phyloP scores from a whole-genome alignment of 2,888 invertebrate species.

The Druceiella hillmani region DNA sequence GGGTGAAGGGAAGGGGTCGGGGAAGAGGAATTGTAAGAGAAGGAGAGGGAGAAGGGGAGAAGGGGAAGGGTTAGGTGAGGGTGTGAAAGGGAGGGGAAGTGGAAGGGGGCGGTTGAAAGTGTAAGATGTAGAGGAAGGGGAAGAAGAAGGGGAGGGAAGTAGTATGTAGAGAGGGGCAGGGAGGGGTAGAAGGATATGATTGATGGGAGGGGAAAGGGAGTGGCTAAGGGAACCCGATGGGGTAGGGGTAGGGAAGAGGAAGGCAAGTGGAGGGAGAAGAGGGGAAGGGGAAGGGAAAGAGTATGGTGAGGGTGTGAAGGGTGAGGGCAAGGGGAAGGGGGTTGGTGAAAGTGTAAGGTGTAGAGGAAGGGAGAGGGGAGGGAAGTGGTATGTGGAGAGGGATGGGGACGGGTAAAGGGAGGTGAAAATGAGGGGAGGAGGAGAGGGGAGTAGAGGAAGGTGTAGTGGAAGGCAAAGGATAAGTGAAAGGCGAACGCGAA shows the following conservation, averaged over 20 bases:
- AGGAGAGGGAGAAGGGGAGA: not conserved
- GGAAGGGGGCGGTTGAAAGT: no score
- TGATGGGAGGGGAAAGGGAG: not conserved
- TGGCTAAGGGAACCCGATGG: no score
- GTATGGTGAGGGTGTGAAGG: not conserved
- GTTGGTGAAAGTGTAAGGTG: not conserved
- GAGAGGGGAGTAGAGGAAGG: not conserved
- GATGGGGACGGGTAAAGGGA: not conserved
- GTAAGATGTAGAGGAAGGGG: no score
- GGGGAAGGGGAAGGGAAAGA: not conserved
- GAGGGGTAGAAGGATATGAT: not conserved
- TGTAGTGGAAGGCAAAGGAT: not conserved
- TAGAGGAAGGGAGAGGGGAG: not conserved
- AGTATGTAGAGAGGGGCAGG: not conserved
- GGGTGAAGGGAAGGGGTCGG: not conserved
- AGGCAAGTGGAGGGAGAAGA: not conserved
- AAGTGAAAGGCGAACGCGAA: not conserved
- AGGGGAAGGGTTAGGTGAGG: not conserved
- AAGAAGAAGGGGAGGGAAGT: not conserved
- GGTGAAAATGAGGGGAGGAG: not conserved
- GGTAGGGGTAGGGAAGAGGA: no score
- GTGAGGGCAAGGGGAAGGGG: not conserved
- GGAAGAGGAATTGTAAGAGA: not conserved
- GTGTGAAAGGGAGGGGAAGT: no score
- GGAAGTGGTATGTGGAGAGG: not conserved